Percentiles rank a stretch among this genome's conserved stretches.
phyloP scores from a whole-genome alignment of 64 coral and sea anemone genomes.

The Actinia tenebrosa region DNA sequence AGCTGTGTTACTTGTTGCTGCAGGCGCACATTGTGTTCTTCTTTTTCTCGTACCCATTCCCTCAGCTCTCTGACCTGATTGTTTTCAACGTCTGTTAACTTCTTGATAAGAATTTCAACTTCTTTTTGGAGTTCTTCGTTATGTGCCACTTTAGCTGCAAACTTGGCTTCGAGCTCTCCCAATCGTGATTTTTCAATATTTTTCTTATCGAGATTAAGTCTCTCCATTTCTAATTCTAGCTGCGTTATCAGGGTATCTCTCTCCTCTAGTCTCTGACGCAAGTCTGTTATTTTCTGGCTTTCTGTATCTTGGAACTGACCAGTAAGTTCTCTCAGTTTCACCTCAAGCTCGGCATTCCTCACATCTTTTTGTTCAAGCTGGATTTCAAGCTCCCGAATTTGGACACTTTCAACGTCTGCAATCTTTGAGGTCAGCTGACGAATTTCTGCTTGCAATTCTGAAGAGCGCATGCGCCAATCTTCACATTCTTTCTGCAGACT shows the following conservation, averaged over 20 bases:
- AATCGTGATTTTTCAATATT: constrained; percentile 10
- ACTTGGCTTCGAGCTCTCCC: constrained; percentile 21
- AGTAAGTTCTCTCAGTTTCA: constrained; percentile 30
- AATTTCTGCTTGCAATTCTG: constrained; percentile 10
- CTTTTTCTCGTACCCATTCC: constrained; percentile 44
- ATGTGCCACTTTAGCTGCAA: constrained; percentile 36
- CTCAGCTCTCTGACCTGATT: constrained; percentile 47
- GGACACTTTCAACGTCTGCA: constrained; percentile 26
- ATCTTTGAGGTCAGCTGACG: constrained; percentile 34
- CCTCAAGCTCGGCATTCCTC: constrained; percentile 62
- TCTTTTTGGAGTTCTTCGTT: constrained; percentile 58
- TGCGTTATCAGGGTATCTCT: neutral
- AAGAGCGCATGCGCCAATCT: neutral
- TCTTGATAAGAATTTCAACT: constrained; percentile 60
- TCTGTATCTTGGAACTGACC: neutral
- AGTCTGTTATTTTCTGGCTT: neutral
- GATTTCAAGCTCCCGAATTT: constrained; percentile 33
- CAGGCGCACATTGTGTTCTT: constrained; percentile 46
- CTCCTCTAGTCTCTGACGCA: neutral
- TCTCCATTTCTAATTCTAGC: constrained; percentile 5
- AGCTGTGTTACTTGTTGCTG: constrained; percentile 72
- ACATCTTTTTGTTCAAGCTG: constrained; percentile 20
- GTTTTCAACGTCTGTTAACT: constrained; percentile 60
- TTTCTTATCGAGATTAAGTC: neutral
- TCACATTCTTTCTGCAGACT: neutral